Percentiles rank a stretch among this genome's conserved stretches.
phyloP scores from a whole-genome alignment of 2,888 invertebrate genomes.

The Hemaris fuciformis region DNA sequence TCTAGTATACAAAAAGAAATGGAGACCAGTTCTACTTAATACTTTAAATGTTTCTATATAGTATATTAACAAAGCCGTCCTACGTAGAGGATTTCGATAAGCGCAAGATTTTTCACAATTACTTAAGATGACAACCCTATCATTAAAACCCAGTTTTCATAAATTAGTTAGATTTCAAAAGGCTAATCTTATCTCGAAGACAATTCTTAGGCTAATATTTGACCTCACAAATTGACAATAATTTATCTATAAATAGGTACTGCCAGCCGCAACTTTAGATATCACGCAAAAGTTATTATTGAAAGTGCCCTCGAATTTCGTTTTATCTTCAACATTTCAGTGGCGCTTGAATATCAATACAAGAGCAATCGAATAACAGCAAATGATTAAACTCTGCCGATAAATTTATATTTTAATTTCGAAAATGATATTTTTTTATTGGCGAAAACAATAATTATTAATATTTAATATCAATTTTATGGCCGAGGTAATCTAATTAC shows the following conservation, averaged over 20 bases:
- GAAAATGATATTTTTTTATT: no score
- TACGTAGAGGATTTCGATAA: no score
- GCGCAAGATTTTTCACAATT: no score
- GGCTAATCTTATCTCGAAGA: background rate
- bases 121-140: no score
- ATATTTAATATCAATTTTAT: no score
- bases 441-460: no score
- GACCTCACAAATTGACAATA: background rate
- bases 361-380: conserved; percentile 5
- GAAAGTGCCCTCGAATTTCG: background rate
- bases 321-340: conserved; percentile 1
- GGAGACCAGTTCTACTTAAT: no score
- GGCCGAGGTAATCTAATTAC: no score
- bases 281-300: conserved; percentile 1
- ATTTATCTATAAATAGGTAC: background rate
- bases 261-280: background rate
- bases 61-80: no score
- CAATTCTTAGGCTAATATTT: background rate
- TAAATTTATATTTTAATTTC: background rate
- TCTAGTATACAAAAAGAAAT: no score
- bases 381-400: background rate
- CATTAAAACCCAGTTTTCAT: background rate
- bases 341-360: conserved; percentile 2
- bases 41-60: no score
- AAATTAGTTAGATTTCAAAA: background rate